Percentiles rank a stretch among this genome's conserved stretches.
phyloP scores from a whole-genome alignment of 2,888 invertebrate genomes.

The Amorpha juglandis region DNA sequence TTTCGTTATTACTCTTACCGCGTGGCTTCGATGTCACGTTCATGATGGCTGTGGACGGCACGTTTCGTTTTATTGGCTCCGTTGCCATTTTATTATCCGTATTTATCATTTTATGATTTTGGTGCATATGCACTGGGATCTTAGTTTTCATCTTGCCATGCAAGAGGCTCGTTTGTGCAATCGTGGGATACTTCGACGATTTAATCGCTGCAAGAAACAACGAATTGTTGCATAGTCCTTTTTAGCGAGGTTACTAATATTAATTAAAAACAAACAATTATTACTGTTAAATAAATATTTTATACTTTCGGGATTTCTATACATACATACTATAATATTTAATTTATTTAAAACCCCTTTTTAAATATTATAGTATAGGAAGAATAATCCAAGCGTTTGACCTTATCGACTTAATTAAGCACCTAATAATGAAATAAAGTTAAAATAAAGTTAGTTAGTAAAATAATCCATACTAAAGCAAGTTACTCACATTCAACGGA shows the following conservation, averaged over 20 bases:
- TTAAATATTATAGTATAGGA: no score
- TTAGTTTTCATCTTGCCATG: slow-evolving; percentile 57
- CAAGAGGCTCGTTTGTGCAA: slow-evolving; percentile 29
- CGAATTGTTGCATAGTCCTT: neutral
- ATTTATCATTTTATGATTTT: slow-evolving; percentile 38
- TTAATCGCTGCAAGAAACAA: slow-evolving; percentile 48
- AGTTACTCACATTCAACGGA: slow-evolving; percentile 61
- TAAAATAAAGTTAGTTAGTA: no score
- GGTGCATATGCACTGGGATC: slow-evolving; percentile 63
- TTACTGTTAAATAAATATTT: no score
- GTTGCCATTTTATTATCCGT: slow-evolving; percentile 36
- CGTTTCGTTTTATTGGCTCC: slow-evolving; percentile 34
- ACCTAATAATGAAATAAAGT: no score
- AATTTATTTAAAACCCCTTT: no score
- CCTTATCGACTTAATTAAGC: no score
- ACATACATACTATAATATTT: no score
- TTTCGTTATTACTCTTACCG: slow-evolving; percentile 39
- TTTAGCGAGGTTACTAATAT: no score
- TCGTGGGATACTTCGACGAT: slow-evolving; percentile 40
- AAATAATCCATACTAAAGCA: neutral
- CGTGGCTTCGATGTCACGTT: slow-evolving; percentile 31
- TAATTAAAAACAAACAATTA: neutral
- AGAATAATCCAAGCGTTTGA: no score
- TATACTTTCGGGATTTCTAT: no score
- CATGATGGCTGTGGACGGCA: neutral